Percentiles rank a stretch among this genome's conserved stretches.
Evolutionary conservation across 2,888 invertebrate genomes (phyloP).

Genomic region (Acleris literana): DNA sequence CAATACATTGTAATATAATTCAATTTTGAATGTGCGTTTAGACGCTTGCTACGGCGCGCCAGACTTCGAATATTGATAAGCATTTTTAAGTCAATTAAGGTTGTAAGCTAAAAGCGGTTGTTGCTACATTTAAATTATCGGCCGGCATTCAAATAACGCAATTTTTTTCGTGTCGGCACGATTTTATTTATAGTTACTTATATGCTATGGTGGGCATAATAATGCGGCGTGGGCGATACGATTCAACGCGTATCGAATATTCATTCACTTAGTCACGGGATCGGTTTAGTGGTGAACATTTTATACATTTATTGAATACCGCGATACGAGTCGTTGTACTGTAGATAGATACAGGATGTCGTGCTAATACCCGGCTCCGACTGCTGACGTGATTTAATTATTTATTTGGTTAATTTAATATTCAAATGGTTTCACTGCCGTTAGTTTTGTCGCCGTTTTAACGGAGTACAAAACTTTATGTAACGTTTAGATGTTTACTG

Average conservation of each 20-base stretch:
- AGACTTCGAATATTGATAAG: conserved; percentile 73
- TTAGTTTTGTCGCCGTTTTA: too few relatives aligned
- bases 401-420: conserved; percentile 2
- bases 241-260: conserved; percentile 56
- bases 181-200: conserved; percentile 78
- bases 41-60: conserved; percentile 50
- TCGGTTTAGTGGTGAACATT: conserved; percentile 52
- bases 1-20: conserved; percentile 45
- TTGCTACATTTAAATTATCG: conserved; percentile 84
- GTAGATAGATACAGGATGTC: conserved; percentile 23
- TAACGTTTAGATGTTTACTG: not conserved
- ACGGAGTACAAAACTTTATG: too few relatives aligned
- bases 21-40: conserved; percentile 44
- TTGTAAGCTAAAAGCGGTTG: conserved; percentile 84
- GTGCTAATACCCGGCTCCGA: conserved; percentile 1
- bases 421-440: not conserved
- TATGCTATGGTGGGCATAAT: conserved; percentile 72
- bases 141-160: conserved; percentile 83
- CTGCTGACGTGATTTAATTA: conserved; percentile 19
- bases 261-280: conserved; percentile 65
- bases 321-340: conserved; percentile 35
- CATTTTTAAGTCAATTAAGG: conserved; percentile 84
- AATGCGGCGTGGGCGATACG: conserved; percentile 50
- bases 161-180: conserved; percentile 83
- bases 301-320: conserved; percentile 51